Base-by-base conservation (phyloP, 2,113 vertebrate species). In the Pogonocichla stellata region DNA sequence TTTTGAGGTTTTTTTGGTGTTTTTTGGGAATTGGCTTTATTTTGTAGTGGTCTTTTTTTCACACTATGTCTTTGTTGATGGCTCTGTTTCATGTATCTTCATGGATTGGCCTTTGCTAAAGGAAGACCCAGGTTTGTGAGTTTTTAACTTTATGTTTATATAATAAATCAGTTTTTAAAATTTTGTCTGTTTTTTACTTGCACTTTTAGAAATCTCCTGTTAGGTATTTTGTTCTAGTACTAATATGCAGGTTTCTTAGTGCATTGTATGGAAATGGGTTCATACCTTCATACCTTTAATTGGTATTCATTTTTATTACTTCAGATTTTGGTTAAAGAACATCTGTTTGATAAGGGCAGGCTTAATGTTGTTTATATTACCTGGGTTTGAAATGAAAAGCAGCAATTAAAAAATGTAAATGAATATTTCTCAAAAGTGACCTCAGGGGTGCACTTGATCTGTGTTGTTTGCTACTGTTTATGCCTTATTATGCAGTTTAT, bases 321-420 rank as follows among this genome's bases (percentile, higher is more conserved):
- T 73, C 80, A 94, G 43, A 47, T 71, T 93, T 92, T 89, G 43
- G 36, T 71, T 79, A 60, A 95, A 93, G 73, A 90, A 69, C 81
- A 93, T 82, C 77, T 89, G 69, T 53, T 86, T 89, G 80, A 78
- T 80, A 93, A 93, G 80, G 80, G 34, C 72, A 81, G 47, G 42
- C 80, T 81, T 92, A 92, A 86, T 91, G 83, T 66, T 96, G 86
- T 92, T 96, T 95, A 8, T 92, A 40, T 86, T 95, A 93, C 89
- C 92, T 93, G 77, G 24, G 15, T 81, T 78, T 84, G 92, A 86
- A 89, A 95, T 80, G 48, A 92, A 91, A 91, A 95, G 22, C 77
- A 89, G 83, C 92, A 95, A 95, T 96, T 95, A 96, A 95, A 94
- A 96, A 88, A 95, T 95, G 91, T 86, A 94, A 96, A 96, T 97